phyloP scores from a whole-genome alignment of 64 coral and sea anemone genomes.

The Cladopsammia gracilis region DNA sequence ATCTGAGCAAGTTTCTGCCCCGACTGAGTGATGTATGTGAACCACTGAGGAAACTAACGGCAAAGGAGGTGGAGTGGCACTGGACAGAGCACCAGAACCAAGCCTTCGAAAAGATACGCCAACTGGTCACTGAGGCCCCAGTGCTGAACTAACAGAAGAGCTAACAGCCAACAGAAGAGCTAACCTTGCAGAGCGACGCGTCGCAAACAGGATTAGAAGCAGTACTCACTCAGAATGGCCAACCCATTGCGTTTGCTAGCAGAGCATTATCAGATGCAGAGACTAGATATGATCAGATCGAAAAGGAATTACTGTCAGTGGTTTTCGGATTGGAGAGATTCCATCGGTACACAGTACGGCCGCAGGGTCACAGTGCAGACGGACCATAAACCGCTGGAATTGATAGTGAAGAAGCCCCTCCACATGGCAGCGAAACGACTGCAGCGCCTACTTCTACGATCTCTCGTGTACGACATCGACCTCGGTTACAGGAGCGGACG shows the following conservation, averaged over 20 bases:
- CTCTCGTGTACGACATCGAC: not conserved
- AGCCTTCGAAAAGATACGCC: too few relatives aligned
- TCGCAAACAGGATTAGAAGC: not conserved
- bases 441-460: conserved; percentile 4
- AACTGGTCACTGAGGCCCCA: too few relatives aligned
- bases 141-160: too few relatives aligned
- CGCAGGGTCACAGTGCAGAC: not conserved
- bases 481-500: not conserved
- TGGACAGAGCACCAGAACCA: too few relatives aligned
- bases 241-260: not conserved
- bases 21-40: not conserved
- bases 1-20: not conserved
- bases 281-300: too few relatives aligned
- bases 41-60: not conserved
- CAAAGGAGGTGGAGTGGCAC: not conserved
- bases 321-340: not conserved
- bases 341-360: not conserved
- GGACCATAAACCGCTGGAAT: not conserved
- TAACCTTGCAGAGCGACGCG: not conserved
- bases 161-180: not conserved
- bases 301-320: not conserved
- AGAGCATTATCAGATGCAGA: not conserved
- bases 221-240: not conserved
- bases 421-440: not conserved
- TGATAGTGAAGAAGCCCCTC: not conserved